Conservation (phyloP, 2,113 vertebrate genomes). For the Etheostoma cragini region DNA sequence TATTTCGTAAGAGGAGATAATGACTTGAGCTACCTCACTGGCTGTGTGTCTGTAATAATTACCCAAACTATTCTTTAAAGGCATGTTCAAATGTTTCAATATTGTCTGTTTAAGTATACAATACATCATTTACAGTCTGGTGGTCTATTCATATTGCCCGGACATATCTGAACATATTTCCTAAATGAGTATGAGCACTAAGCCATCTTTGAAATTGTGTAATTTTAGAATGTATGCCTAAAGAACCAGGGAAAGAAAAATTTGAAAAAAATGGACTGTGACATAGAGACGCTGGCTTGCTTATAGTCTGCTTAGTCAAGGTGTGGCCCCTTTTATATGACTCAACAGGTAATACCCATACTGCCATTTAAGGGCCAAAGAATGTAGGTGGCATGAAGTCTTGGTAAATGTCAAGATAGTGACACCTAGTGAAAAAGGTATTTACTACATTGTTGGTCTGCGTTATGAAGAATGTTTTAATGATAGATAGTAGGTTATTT, state of each 20-base stretch:
- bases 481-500: background rate
- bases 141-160: background rate
- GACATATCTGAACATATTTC: background rate
- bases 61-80: conserved; percentile 3
- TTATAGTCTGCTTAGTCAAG: background rate
- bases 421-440: conserved; percentile 58
- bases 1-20: conserved; percentile 22
- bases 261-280: background rate
- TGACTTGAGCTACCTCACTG: background rate
- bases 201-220: background rate
- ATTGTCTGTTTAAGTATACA: background rate
- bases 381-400: background rate
- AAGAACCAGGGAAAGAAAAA: conserved; percentile 6
- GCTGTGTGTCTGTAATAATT: conserved; percentile 5
- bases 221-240: background rate
- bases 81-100: background rate
- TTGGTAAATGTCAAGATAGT: conserved; percentile 5
- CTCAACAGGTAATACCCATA: conserved; percentile 14
- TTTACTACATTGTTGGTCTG: background rate
- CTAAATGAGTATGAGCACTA: background rate
- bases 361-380: conserved; percentile 5
- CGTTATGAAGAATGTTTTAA: background rate
- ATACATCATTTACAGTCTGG: background rate
- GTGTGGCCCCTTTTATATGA: conserved; percentile 14
- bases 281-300: background rate